Conservation (phyloP, 2,113 vertebrate species). For the Agelaius phoeniceus region DNA sequence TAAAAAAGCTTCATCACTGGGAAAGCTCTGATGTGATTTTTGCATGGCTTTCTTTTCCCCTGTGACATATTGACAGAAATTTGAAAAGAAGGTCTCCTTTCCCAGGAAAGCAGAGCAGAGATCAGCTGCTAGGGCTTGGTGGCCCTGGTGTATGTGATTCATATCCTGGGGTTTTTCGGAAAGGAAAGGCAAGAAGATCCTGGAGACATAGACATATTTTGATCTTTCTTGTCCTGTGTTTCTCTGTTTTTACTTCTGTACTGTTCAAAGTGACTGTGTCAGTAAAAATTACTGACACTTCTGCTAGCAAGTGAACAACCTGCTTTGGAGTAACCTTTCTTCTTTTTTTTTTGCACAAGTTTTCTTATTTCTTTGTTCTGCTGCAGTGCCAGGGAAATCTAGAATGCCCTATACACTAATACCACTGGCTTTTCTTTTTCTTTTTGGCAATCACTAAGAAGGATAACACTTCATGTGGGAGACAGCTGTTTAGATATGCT, state of each 20-base stretch:
- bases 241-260: neutral
- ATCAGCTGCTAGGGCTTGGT: slow-evolving; percentile 13
- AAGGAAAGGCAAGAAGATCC: neutral
- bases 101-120: neutral
- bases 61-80: neutral
- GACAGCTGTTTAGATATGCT: slow-evolving; percentile 61
- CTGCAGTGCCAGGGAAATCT: neutral
- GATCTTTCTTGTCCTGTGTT: neutral
- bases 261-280: neutral
- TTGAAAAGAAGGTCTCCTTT: neutral
- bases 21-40: slow-evolving; percentile 1
- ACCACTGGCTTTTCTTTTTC: slow-evolving; percentile 24
- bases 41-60: neutral
- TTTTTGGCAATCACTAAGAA: slow-evolving; percentile 26
- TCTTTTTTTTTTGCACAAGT: neutral
- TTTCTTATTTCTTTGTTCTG: slow-evolving; percentile 19
- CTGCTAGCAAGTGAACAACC: neutral
- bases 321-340: neutral
- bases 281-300: slow-evolving; percentile 13
- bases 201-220: neutral
- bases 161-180: neutral
- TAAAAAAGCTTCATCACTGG: neutral
- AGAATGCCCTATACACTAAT: slow-evolving; percentile 3
- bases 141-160: neutral
- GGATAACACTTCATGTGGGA: slow-evolving; percentile 47